Evolutionary conservation across 2,113 vertebrate species (phyloP), one percentile per base, ranked within the genome.

Genomic region (Scomber japonicus): DNA sequence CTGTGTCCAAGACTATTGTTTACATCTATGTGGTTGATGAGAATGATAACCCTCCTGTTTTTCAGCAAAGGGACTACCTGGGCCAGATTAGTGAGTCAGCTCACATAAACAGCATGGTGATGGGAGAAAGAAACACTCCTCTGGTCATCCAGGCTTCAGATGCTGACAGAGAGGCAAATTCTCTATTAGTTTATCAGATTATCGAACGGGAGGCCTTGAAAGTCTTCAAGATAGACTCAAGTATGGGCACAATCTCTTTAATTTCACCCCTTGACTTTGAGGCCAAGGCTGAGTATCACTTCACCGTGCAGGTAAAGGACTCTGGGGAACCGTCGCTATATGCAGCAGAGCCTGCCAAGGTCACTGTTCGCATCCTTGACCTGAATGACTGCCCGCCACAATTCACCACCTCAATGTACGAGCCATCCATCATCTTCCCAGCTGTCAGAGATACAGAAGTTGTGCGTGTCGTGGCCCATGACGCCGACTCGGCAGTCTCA

Each of bases 371-470:
- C 0, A 61, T 99, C 60, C 92, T 94, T 73, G 95, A 99, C 40
- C 87, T 96, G 67, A 99, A 99, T 21, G 98, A 99, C 84, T 97
- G 94, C 49, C 95, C 96, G 9, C 98, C 98, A 8, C 93, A 92
- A 62, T 99, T 99, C 89, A 77, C 74, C 53, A 80, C 90, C 67
- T 88, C 93, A 1, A 62, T 75, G 6, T 98, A 98, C 0, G 91
- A 97, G 76, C 60, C 94, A 67, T 93, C 93, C 30, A 40, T 97
- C 63, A 81, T 93, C 14, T 87, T 94, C 16, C 97, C 97, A 49
- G 87, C 93, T 55, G 96, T 97, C 85, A 88, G 73, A 45, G 95
- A 95, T 19, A 95, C 97, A 92, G 94, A 96, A 70, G 93, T 98
- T 10, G 89, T 96, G 8, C 89, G 67, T 0, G 95, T 99, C 75